Base-by-base conservation (phyloP, 1,140 invertebrate genomes). In the Nymphalis io region DNA sequence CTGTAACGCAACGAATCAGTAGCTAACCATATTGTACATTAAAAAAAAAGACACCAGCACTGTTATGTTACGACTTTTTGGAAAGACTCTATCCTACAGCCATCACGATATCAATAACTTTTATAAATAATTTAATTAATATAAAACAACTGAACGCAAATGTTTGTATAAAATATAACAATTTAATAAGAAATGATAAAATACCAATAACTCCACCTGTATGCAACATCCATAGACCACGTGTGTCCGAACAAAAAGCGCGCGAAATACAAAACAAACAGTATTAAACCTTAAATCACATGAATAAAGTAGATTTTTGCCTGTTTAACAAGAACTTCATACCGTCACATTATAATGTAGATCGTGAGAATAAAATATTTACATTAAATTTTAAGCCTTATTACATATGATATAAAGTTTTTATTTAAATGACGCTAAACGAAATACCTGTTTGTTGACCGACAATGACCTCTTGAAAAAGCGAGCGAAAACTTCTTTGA, bases 401-500 rank as follows among this genome's bases (percentile, higher is more conserved):
- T 46, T 6, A 12, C 0, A 11, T 13, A 2, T 0, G 18, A 0
- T 0, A 33, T 75, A 76, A 59, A 62, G 70, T 73, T 58, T 27
- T 71, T 53, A 69, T 68, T 79, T 2, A 10, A 33, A 18, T 72
- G 40, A 64, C 16, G 3, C 15, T 20, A 10, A 20, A n/a, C 18
- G 15, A 65, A 75, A 79, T 79, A 81, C 79, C 77, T 81, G 79
- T 79, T 79, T 72, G 27, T 40, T 72, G 70, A 68, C 70, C 70
- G 70, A 62, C 72, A 79, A 70, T 76, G 77, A 79, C 77, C 77
- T 76, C 70, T 74, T 69, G 62, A 75, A 76, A 78, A 75, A 78
- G 76, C 74, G 76, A 70, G 70, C 67, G 73, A 73, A 78, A 73
- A 69, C 67, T 64, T 75, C 70, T 73, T 75, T 69, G 68, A 23